Evolutionary conservation across 2,888 invertebrate species (phyloP).

Genomic region (Agapostemon virescens): DNA sequence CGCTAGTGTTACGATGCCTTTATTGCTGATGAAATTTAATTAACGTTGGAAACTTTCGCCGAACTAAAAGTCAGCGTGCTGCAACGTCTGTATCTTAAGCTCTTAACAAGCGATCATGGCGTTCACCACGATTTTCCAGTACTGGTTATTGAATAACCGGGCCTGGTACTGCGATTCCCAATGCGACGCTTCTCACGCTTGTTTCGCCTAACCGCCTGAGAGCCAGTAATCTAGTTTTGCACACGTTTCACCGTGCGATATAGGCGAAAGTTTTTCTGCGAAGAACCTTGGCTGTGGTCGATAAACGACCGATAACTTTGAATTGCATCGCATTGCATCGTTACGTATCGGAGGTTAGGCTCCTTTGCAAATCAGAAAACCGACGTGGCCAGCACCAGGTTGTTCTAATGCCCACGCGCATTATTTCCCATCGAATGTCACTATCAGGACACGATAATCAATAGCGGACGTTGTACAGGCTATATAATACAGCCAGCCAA

Average conservation of each 20-base stretch:
- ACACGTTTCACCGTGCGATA: neutral
- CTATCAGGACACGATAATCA: constrained; percentile 60
- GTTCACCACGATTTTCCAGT: neutral
- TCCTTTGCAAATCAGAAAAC: constrained; percentile 63
- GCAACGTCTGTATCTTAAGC: neutral
- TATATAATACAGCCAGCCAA: constrained; percentile 35
- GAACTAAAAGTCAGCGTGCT: neutral
- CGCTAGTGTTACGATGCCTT: neutral
- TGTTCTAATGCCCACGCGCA: constrained; percentile 49
- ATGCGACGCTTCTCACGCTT: constrained; percentile 8
- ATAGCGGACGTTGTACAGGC: constrained; percentile 46
- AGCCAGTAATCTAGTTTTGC: neutral
- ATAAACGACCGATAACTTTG: constrained; percentile 1
- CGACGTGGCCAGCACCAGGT: constrained; percentile 32
- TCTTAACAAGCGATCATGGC: neutral
- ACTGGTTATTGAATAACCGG: constrained; percentile 11
- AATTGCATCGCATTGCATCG: neutral
- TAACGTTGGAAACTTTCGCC: neutral
- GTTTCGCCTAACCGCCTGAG: neutral
- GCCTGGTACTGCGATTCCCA: neutral
- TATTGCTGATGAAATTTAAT: neutral
- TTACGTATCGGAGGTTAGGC: constrained; percentile 40
- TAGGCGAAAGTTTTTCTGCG: constrained; percentile 8
- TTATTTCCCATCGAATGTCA: constrained; percentile 60
- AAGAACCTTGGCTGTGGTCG: constrained; percentile 22